These are phyloP conservation scores for Aplysina aerophoba DNA, from an alignment of 37 sponge, comb jelly and placozoan genomes.

Conservation along the genomic window DNA sequence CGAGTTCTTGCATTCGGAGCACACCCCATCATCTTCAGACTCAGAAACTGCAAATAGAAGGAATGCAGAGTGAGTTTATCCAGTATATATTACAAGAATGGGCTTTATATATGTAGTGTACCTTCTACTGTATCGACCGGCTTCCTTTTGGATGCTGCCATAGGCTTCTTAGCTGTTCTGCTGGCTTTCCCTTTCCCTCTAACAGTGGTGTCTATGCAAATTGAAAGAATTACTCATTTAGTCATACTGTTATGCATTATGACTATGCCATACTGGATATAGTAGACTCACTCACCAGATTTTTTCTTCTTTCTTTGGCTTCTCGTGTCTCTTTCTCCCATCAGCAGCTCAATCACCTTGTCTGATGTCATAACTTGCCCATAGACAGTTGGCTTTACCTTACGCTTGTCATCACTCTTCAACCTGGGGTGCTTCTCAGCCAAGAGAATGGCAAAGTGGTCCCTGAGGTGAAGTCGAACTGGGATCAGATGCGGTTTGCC, in stretches of 20 bases:
- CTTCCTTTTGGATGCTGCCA: no score
- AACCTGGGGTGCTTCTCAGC: not conserved
- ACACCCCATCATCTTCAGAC: constrained; percentile 24
- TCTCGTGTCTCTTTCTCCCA: not conserved
- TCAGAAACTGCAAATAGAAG: not conserved
- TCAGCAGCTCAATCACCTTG: not conserved
- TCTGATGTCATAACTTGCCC: constrained; percentile 12
- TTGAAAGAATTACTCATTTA: not conserved
- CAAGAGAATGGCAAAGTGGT: constrained; percentile 12
- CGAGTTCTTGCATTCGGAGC: constrained; percentile 8
- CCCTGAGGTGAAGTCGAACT: constrained; percentile 1
- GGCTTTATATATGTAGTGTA: no score
- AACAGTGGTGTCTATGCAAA: no score
- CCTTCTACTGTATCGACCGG: no score
- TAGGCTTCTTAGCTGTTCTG: no score
- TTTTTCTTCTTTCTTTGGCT: not conserved
- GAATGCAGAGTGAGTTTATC: not conserved
- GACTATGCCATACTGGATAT: not conserved
- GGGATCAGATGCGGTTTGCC: constrained; percentile 12
- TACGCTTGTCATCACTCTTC: constrained; percentile 15
- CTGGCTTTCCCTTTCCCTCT: no score
- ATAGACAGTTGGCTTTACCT: constrained; percentile 15
- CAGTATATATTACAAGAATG: not conserved
- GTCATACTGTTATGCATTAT: not conserved
- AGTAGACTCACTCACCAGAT: not conserved